phyloP scores from a whole-genome alignment of 2,888 invertebrate species.

The Thelaira solivaga region DNA sequence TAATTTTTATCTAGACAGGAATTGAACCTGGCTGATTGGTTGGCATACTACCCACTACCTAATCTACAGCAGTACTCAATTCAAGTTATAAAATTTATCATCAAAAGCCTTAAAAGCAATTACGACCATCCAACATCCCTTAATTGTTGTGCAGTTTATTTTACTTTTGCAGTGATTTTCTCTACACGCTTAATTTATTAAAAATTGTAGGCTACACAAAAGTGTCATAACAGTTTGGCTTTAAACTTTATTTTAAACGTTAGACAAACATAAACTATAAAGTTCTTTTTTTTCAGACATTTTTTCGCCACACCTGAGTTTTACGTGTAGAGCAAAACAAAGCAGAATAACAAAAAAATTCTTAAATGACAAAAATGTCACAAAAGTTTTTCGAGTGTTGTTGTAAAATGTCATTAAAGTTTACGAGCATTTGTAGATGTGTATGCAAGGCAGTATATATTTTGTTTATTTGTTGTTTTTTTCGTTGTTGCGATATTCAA shows the following conservation, averaged over 20 bases:
- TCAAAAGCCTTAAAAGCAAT: no score
- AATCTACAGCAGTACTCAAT: no score
- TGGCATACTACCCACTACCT: no score
- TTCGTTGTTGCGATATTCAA: no score
- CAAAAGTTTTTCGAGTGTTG: constrained; percentile 51
- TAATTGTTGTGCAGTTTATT: no score
- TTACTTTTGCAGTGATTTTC: background rate
- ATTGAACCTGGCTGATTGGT: no score
- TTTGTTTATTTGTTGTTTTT: background rate
- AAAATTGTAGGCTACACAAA: background rate
- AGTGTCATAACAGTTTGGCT: background rate
- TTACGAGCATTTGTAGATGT: background rate
- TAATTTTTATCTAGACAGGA: no score
- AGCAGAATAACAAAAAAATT: constrained; percentile 7
- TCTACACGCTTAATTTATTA: background rate
- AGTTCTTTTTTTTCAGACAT: constrained; percentile 30
- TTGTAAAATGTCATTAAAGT: constrained; percentile 53
- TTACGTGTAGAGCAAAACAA: background rate
- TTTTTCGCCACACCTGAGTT: constrained; percentile 53
- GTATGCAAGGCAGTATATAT: background rate
- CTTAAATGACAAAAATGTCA: constrained; percentile 51
- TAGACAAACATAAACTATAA: constrained; percentile 1
- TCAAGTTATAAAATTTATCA: no score
- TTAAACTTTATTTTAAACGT: background rate
- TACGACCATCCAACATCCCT: no score